phyloP scores from a whole-genome alignment of 2,113 vertebrate species.

The Zosterops lateralis region DNA sequence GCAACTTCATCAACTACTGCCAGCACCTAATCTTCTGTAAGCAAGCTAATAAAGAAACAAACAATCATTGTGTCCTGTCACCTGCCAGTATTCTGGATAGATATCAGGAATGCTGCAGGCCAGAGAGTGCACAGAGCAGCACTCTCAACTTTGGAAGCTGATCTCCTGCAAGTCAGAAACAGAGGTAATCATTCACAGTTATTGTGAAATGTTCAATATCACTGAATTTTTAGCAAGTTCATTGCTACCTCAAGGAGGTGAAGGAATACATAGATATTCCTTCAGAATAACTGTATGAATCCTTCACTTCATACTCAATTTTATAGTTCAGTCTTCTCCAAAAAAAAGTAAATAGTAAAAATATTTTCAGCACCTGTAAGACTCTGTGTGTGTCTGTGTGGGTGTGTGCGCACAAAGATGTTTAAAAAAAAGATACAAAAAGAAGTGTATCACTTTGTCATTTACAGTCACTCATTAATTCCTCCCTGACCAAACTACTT shows the following conservation, averaged over 20 bases:
- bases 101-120: not conserved
- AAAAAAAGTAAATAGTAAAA: not conserved
- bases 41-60: slow-evolving; percentile 42
- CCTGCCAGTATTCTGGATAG: not conserved
- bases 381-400: not conserved
- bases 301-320: not conserved
- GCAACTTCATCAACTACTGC: slow-evolving; percentile 39
- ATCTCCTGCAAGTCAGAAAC: not conserved
- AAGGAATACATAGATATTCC: not conserved
- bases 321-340: not conserved
- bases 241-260: not conserved
- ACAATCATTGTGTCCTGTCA: not conserved
- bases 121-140: not conserved
- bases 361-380: not conserved
- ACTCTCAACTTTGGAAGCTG: not conserved
- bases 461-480: not conserved
- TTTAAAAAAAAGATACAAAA: not conserved
- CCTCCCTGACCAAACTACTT: not conserved
- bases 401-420: not conserved
- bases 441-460: not conserved
- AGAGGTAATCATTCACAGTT: not conserved
- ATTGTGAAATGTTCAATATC: not conserved
- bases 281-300: not conserved
- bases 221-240: not conserved
- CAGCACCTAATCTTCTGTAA: slow-evolving; percentile 40